Evolutionary conservation across 2,888 invertebrate species (phyloP).

Genomic region (Drosophila kokeensis): DNA sequence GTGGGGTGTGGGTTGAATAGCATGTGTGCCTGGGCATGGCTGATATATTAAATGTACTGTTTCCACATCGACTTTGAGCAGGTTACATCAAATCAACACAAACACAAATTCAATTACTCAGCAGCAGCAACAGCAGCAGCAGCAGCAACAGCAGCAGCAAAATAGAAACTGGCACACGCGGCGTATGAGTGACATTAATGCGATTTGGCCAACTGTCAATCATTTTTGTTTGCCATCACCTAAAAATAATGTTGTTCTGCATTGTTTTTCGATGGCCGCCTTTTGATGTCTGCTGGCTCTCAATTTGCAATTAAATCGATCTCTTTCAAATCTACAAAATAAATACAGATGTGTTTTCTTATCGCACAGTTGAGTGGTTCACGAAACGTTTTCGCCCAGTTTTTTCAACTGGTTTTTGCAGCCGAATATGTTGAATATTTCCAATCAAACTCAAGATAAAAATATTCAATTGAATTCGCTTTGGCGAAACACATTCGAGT

Average conservation of each 20-base stretch:
- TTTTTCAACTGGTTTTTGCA: neutral
- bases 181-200: slow-evolving; percentile 81
- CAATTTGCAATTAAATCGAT: slow-evolving; percentile 76
- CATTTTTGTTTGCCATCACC: slow-evolving; percentile 59
- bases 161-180: slow-evolving; percentile 25
- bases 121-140: neutral
- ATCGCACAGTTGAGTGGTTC: neutral
- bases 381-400: slow-evolving; percentile 1
- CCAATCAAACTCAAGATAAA: neutral
- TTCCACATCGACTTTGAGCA: slow-evolving; percentile 39
- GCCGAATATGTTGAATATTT: neutral
- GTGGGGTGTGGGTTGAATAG: neutral
- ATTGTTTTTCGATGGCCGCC: slow-evolving; percentile 39
- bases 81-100: slow-evolving; percentile 76
- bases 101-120: slow-evolving; percentile 78
- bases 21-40: slow-evolving; percentile 21
- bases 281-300: slow-evolving; percentile 55
- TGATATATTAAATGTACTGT: slow-evolving; percentile 54
- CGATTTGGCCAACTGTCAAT: slow-evolving; percentile 80
- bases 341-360: slow-evolving; percentile 40
- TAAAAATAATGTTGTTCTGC: slow-evolving; percentile 25
- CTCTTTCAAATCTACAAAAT: slow-evolving; percentile 59
- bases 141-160: neutral
- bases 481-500: neutral
- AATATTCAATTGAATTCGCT: neutral